Evolutionary conservation across 1,140 invertebrate genomes (phyloP).

Genomic region (Pemphigus obesinymphae): DNA sequence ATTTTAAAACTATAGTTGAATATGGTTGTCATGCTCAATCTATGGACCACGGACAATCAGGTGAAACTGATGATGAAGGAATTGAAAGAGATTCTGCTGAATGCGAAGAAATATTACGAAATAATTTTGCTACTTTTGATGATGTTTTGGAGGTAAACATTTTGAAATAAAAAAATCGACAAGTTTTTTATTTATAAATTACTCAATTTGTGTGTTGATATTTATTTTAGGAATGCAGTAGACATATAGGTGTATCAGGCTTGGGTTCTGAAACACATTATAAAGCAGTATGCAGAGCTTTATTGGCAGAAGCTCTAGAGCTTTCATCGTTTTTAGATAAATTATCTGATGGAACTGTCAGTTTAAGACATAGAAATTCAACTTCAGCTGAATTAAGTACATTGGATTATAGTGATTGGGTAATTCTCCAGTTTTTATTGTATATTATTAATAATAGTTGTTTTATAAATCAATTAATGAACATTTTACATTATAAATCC

Average conservation of each 20-base stretch:
- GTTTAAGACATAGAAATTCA: slow-evolving; percentile 57
- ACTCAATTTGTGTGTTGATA: not conserved
- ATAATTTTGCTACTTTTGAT: slow-evolving; percentile 39
- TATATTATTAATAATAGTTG: not conserved
- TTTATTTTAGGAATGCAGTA: slow-evolving; percentile 61
- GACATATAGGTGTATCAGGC: slow-evolving; percentile 57
- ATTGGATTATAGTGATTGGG: slow-evolving; percentile 81
- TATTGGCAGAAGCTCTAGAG: slow-evolving; percentile 85
- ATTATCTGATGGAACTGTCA: slow-evolving; percentile 59
- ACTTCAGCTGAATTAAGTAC: slow-evolving; percentile 65
- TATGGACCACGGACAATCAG: slow-evolving; percentile 36
- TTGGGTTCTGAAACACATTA: slow-evolving; percentile 69
- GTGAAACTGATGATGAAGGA: slow-evolving; percentile 80
- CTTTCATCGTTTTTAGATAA: slow-evolving; percentile 82
- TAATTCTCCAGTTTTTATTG: slow-evolving; percentile 51
- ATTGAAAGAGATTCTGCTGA: slow-evolving; percentile 83
- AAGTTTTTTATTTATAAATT: not conserved
- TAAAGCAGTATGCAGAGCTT: slow-evolving; percentile 81
- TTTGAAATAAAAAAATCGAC: not conserved
- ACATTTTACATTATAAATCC: not conserved
- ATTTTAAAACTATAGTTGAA: slow-evolving; percentile 21
- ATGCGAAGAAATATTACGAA: slow-evolving; percentile 55
- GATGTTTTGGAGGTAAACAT: slow-evolving; percentile 39
- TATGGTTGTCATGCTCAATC: slow-evolving; percentile 33
- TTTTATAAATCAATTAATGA: slow-evolving; percentile 1